Percentiles rank a stretch among this genome's conserved stretches.
Conservation (phyloP, 2,113 vertebrate species). For the Rhadina sibilatrix region DNA sequence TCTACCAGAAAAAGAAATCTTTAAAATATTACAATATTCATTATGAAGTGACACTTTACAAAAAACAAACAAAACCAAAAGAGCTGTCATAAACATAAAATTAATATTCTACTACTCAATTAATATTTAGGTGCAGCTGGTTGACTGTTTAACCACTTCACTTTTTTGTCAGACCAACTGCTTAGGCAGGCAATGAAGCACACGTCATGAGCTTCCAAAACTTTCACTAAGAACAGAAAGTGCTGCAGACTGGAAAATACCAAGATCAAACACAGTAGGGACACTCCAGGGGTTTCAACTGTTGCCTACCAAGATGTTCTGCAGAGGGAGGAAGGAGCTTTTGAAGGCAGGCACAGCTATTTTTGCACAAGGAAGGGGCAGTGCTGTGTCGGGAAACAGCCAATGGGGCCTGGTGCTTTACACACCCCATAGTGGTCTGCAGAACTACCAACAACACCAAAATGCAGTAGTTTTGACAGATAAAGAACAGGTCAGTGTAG, state of each 20-base stretch:
- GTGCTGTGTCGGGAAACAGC: not conserved
- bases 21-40: not conserved
- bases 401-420: not conserved
- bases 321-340: not conserved
- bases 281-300: not conserved
- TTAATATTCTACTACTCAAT: not conserved
- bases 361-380: not conserved
- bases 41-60: not conserved
- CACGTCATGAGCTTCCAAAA: not conserved
- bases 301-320: not conserved
- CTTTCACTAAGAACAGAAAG: not conserved
- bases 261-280: not conserved
- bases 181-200: not conserved
- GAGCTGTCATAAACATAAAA: not conserved
- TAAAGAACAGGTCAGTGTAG: not conserved
- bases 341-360: not conserved
- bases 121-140: not conserved
- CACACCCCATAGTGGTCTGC: accelerated
- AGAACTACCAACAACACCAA: not conserved
- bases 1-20: not conserved
- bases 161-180: not conserved
- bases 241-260: not conserved
- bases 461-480: not conserved
- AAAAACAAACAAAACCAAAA: not conserved
- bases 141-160: not conserved